Evolutionary conservation across 2,888 invertebrate genomes (phyloP), one percentile per base, ranked within the genome.

Genomic region (Polyommatus iphigenia): DNA sequence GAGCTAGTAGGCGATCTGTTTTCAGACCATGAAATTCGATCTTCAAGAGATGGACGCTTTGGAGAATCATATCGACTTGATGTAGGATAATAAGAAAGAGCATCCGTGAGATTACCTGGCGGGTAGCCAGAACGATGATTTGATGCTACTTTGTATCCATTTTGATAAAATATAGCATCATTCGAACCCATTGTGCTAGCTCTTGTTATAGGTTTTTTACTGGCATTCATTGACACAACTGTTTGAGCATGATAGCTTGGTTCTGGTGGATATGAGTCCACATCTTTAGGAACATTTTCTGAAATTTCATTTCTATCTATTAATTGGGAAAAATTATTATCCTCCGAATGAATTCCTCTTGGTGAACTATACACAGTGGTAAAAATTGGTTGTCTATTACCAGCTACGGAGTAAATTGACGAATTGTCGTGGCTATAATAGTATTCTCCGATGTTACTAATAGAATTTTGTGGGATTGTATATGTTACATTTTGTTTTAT

Each of bases 11-110:
- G 96, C 79, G 94, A 95, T 86, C 94, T 95, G 88, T 92, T 94
- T 10, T 95, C 95, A 83, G 95, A 90, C 96, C 96, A 96, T 20
- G 95, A 94, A 46, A 93, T 88, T 80, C 95, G 95, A 83, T 96
- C 96, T 85, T 96, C 95, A 75, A 95, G 92, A 73, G 95, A 95
- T 76, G 95, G 87, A 86, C 94, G 93, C 82, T 94, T 94, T 54
- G 93, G 91, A 54, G 93, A 91, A 76, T 96, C 96, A 82, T 96
- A 95, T 81, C 95, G 89, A 77, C 94, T 95, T 57, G 96, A 96
- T 1, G 96, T 96, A 1, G 97, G 97, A 88, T 98, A 98, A 83
- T 97, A 98, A 0, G 97, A 96, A 8, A 98, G 90, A 18, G 97
- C 97, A 87, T 98, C 97, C 0, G 97, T 97, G 36, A 98, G 95